phyloP scores from a whole-genome alignment of 2,797 vertebrate genomes.

The Danio kyathit region DNA sequence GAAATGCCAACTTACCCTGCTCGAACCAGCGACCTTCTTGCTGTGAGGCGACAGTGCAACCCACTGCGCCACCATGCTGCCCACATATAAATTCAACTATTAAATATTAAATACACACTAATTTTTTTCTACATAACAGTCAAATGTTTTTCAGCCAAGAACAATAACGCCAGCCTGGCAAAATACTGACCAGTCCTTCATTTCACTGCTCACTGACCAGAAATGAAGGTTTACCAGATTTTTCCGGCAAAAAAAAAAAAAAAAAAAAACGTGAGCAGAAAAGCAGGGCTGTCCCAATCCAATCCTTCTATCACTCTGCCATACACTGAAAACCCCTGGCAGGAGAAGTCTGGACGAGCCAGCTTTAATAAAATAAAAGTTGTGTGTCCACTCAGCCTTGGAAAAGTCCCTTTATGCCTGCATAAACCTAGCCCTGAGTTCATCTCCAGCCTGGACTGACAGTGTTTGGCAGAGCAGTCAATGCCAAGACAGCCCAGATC shows the following conservation, averaged over 20 bases:
- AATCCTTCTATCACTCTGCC: background rate
- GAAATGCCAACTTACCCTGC: too few species aligned
- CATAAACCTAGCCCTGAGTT: constrained; percentile 20
- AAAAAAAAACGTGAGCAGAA: constrained; percentile 3
- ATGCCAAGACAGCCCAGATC: constrained; percentile 13
- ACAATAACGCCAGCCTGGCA: background rate
- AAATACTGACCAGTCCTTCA: background rate
- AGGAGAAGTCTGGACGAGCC: constrained; percentile 14
- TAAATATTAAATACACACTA: background rate
- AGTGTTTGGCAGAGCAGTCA: constrained; percentile 28
- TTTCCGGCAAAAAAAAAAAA: background rate
- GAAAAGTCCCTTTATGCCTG: constrained; percentile 24
- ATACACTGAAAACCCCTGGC: background rate
- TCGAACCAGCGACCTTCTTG: too few species aligned
- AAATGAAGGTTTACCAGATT: constrained; percentile 11
- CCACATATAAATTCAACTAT: too few species aligned
- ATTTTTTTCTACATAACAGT: too few species aligned
- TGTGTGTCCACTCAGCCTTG: background rate
- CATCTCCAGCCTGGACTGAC: constrained; percentile 19
- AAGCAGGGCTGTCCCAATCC: background rate
- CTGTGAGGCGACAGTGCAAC: too few species aligned
- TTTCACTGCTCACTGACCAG: background rate
- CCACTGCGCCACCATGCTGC: too few species aligned
- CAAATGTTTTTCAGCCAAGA: background rate
- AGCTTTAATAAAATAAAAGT: constrained; percentile 1